A percentile compares a stretch with the other conserved stretches of the same genome.
phyloP scores from a whole-genome alignment of 2,888 invertebrate species.

The Pycnomerus fuliginosus region DNA sequence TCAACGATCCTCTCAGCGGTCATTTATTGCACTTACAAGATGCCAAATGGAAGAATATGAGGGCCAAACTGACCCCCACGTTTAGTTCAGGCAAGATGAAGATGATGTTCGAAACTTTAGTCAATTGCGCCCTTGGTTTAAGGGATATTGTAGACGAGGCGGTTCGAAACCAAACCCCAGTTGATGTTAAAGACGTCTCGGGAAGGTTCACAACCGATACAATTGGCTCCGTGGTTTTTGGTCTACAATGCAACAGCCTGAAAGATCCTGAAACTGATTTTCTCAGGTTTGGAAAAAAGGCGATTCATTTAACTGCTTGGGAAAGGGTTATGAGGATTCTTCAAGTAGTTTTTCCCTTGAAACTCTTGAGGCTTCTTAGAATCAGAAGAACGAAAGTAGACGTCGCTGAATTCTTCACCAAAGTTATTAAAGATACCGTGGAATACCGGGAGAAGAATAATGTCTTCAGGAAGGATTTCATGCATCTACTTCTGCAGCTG shows the following conservation, averaged over 20 bases:
- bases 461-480: no score
- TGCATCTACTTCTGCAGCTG: no score
- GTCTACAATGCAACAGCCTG: slow-evolving; percentile 60
- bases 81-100: slow-evolving; percentile 54
- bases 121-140: slow-evolving; percentile 39
- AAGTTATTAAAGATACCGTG: no score
- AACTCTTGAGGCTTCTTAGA: no score
- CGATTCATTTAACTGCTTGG: no score
- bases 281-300: slow-evolving; percentile 21
- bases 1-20: slow-evolving; percentile 38
- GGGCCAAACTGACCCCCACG: slow-evolving; percentile 49
- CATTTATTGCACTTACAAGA: slow-evolving; percentile 39
- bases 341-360: no score
- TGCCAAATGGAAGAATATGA: slow-evolving; percentile 49
- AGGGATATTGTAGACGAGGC: slow-evolving; percentile 31
- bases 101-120: slow-evolving; percentile 46
- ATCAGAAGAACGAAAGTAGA: no score
- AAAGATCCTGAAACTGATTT: slow-evolving; percentile 56
- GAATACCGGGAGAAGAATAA: no score
- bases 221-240: slow-evolving; percentile 58
- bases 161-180: slow-evolving; percentile 28
- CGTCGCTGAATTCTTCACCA: no score
- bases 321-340: no score
- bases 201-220: slow-evolving; percentile 56
- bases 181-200: slow-evolving; percentile 52